Evolutionary conservation across 2,888 invertebrate genomes (phyloP), one percentile per base, ranked within the genome.

Genomic region (Adelognathus sp.): DNA sequence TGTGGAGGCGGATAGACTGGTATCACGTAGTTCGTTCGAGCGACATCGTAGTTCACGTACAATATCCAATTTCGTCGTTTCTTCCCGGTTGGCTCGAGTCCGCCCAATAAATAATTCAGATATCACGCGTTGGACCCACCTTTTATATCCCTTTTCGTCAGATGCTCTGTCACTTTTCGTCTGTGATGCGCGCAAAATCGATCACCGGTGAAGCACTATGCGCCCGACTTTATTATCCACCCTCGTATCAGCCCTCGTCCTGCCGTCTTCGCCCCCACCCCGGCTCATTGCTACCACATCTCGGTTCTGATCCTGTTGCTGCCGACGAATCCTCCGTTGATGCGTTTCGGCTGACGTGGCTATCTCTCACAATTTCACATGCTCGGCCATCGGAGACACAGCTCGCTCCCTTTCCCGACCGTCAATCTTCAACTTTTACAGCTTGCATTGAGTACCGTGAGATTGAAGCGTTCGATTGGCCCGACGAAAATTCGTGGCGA

Each of bases 81-180:
- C 33, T 7, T 60, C 56, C 16, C 41, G 50, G 50, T 3, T 50
- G n/a, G 24, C 24, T 61, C 56, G 46, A 67, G 66, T 66, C 46
- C 16, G 39, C 60, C 61, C 54, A 11, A 75, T 79, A 71, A 79
- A 75, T 75, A 75, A 75, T 74, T 74, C 75, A 71, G 46, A 46
- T n/a, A 67, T 63, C 21, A 33, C 18, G 21, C 29, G n/a, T n/a
- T 27, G 33, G 60, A 46, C 14, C 46, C 16, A 3, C 58, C 58
- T 54, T 74, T 58, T 27, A 14, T 52, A 41, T 60, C 29, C 41
- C 29, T 16, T 50, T 52, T 70, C 36, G 54, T 44, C 54, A 44
- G 64, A 21, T 27, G 54, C 66, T 44, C 60, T 61, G 74, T 60
- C 66, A 44, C 54, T 61, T 73, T 71, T 52, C 54, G 31, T 24